Evolutionary conservation across 2,888 invertebrate genomes (phyloP).

Genomic region (Leptinotarsa juncta): DNA sequence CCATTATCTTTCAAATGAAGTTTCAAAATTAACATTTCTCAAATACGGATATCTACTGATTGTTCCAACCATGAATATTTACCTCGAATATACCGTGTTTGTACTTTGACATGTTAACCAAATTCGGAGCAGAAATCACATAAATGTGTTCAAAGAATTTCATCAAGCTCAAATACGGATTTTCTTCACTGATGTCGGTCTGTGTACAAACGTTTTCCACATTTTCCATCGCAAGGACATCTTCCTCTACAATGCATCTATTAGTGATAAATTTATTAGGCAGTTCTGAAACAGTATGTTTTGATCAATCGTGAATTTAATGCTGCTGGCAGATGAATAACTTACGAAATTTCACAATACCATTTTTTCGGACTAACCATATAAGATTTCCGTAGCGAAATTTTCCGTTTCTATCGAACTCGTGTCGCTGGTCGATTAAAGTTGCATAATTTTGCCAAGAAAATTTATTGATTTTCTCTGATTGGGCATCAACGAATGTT

Average conservation of each 20-base stretch:
- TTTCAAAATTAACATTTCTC: no score
- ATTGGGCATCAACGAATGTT: conserved; percentile 45
- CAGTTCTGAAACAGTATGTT: conserved; percentile 54
- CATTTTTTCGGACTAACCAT: conserved; percentile 52
- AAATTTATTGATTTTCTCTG: conserved; percentile 44
- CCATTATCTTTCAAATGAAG: no score
- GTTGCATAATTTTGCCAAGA: conserved; percentile 36
- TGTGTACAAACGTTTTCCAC: conserved; percentile 64
- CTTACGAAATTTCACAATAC: conserved; percentile 52
- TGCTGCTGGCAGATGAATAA: conserved; percentile 31
- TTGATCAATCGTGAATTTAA: conserved; percentile 17
- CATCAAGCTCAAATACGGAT: conserved; percentile 57
- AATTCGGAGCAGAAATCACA: conserved; percentile 54
- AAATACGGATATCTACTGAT: not conserved
- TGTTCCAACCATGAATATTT: conserved; percentile 24
- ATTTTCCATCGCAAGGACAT: conserved; percentile 65
- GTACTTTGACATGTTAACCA: conserved; percentile 54
- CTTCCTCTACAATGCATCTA: conserved; percentile 60
- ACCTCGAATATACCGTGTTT: conserved; percentile 53
- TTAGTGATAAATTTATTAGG: conserved; percentile 59
- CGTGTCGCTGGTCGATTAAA: not conserved
- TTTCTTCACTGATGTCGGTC: conserved; percentile 58
- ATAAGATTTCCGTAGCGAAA: conserved; percentile 47
- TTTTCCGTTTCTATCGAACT: conserved; percentile 37
- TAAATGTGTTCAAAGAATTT: conserved; percentile 59